Percentiles rank a stretch among this genome's conserved stretches.
These are phyloP conservation scores for Drosophila austrosaltans DNA, from an alignment of 2,888 invertebrate genomes.

Conservation along the genomic window DNA sequence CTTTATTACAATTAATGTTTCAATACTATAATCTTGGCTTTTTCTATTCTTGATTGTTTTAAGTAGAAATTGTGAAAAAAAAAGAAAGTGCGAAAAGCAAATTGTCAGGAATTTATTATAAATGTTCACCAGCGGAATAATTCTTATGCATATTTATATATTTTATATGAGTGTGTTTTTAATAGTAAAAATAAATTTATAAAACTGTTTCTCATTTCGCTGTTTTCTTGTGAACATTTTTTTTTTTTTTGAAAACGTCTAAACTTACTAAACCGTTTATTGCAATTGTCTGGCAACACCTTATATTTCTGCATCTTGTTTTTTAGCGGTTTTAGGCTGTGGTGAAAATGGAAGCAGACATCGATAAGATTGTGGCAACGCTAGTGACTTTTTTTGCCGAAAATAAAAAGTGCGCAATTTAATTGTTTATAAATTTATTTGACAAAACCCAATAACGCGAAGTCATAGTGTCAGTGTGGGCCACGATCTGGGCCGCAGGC, in stretches of 20 bases:
- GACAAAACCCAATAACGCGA: neutral
- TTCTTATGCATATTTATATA: slow-evolving; percentile 44
- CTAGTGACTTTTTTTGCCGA: neutral
- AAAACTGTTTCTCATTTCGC: slow-evolving; percentile 30
- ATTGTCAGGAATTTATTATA: slow-evolving; percentile 45
- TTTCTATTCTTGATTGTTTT: slow-evolving; percentile 31
- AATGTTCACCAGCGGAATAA: slow-evolving; percentile 44
- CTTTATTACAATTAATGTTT: slow-evolving; percentile 18
- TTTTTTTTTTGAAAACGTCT: neutral
- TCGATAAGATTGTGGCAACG: neutral
- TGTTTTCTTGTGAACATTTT: too few species aligned
- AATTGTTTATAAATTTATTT: slow-evolving; percentile 2
- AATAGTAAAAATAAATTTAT: slow-evolving; percentile 60
- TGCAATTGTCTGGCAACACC: neutral
- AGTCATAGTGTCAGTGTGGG: slow-evolving; percentile 5
- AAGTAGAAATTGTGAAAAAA: slow-evolving; percentile 35
- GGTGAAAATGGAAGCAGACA: neutral
- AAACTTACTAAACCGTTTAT: slow-evolving; percentile 9
- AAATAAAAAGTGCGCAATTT: slow-evolving; percentile 10
- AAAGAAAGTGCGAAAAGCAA: neutral
- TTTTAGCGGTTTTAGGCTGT: too few species aligned
- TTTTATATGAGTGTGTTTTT: slow-evolving; percentile 47
- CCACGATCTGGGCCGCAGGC: slow-evolving; percentile 6
- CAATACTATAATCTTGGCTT: slow-evolving; percentile 31
- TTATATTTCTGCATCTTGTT: too few species aligned